phyloP scores from a whole-genome alignment of 2,888 invertebrate genomes.

The Halocaridina rubra region DNA sequence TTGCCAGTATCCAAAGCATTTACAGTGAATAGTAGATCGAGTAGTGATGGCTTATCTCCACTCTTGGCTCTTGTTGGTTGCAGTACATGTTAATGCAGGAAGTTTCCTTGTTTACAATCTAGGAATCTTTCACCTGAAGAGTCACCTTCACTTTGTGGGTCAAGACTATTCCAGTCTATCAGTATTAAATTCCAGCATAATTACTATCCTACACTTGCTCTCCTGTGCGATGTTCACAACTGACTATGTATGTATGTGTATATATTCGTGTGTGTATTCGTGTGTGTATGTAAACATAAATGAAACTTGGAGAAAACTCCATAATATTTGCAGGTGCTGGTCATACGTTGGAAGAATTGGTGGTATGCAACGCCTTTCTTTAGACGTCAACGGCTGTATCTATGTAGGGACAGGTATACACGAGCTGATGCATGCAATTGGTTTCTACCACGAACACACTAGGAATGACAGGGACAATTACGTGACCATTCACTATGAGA shows the following conservation, averaged over 20 bases:
- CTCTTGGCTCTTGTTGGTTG: too few species aligned
- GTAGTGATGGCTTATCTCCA: too few species aligned
- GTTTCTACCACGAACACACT: conserved; percentile 41
- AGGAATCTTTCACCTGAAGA: too few species aligned
- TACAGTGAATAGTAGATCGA: too few species aligned
- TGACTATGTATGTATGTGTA: neutral
- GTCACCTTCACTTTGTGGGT: too few species aligned
- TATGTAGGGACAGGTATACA: conserved; percentile 26
- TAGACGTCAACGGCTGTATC: conserved; percentile 20
- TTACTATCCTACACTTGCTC: too few species aligned
- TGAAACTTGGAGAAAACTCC: neutral
- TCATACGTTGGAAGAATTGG: conserved; percentile 39
- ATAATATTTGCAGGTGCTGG: neutral
- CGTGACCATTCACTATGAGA: conserved; percentile 30
- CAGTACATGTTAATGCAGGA: too few species aligned
- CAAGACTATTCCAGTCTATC: too few species aligned
- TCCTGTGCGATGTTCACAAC: too few species aligned
- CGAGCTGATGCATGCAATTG: conserved; percentile 37
- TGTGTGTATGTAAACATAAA: neutral
- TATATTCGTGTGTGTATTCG: neutral
- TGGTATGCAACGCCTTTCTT: conserved; percentile 23
- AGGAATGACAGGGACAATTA: conserved; percentile 24
- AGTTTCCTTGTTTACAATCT: too few species aligned
- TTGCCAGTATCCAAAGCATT: too few species aligned
- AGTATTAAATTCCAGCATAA: too few species aligned